phyloP scores from a whole-genome alignment of 2,797 vertebrate species.

The Onychomys torridus region DNA sequence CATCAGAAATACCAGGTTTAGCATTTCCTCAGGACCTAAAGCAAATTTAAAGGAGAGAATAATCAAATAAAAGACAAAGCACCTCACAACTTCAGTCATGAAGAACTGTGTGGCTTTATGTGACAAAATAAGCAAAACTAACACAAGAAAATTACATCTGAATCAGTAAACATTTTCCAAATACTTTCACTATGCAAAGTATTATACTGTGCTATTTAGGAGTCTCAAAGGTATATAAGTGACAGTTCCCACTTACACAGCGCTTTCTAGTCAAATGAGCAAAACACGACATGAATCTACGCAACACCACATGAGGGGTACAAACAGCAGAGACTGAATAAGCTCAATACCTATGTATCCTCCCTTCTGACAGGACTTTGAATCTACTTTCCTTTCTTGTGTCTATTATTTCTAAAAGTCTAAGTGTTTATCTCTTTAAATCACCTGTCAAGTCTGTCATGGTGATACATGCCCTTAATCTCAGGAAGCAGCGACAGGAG shows the following conservation, averaged over 20 bases:
- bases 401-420: conserved; percentile 41
- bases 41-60: conserved; percentile 52
- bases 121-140: conserved; percentile 44
- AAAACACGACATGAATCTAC: neutral
- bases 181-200: neutral
- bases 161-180: conserved; percentile 40
- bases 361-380: neutral
- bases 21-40: conserved; percentile 90
- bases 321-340: neutral
- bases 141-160: conserved; percentile 39
- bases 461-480: neutral
- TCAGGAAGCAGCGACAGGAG: neutral
- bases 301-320: neutral
- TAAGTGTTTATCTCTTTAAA: conserved; percentile 37
- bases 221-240: neutral
- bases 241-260: neutral
- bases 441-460: neutral
- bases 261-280: neutral
- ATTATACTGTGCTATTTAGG: neutral
- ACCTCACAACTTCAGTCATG: conserved; percentile 26
- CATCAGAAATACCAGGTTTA: conserved; percentile 90
- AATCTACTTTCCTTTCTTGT: neutral
- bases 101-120: conserved; percentile 28
- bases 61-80: conserved; percentile 39
- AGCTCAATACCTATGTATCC: neutral